phyloP scores from a whole-genome alignment of 64 coral and sea anemone species.

The Orbicella faveolata region DNA sequence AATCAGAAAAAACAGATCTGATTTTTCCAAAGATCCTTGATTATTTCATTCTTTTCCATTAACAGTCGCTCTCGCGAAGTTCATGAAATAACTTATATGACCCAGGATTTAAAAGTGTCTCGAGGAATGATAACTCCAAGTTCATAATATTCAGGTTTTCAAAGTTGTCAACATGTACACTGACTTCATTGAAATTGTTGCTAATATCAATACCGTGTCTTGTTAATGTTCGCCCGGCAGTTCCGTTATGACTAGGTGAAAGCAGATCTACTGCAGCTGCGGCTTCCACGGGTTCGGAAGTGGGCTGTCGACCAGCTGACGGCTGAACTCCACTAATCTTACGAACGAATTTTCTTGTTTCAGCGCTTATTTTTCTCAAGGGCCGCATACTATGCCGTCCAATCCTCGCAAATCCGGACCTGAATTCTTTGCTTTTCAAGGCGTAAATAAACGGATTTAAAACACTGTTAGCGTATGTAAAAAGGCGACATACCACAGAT shows the following conservation, averaged over 20 bases:
- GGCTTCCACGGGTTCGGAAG: neutral
- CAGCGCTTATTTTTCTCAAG: neutral
- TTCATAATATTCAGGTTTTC: neutral
- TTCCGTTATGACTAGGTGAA: neutral
- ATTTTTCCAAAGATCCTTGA: no score
- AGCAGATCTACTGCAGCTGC: neutral
- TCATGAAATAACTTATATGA: neutral
- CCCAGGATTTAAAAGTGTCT: neutral
- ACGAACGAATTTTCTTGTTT: neutral
- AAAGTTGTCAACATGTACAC: neutral
- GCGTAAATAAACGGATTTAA: slow-evolving; percentile 87
- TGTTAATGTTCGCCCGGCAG: neutral
- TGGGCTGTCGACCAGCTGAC: neutral
- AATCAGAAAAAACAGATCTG: no score
- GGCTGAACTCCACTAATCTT: neutral
- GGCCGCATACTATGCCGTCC: slow-evolving; percentile 33
- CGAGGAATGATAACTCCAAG: neutral
- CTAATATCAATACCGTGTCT: neutral
- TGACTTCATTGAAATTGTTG: neutral
- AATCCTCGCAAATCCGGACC: slow-evolving; percentile 46
- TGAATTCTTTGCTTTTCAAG: slow-evolving; percentile 66
- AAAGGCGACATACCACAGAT: slow-evolving; percentile 60
- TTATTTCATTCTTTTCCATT: neutral
- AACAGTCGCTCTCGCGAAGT: slow-evolving; percentile 1
- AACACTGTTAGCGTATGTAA: slow-evolving; percentile 85